A percentile compares a stretch with the other conserved stretches of the same genome.
Evolutionary conservation across 1,140 invertebrate species (phyloP).

Genomic region (Magallana ariakensis): DNA sequence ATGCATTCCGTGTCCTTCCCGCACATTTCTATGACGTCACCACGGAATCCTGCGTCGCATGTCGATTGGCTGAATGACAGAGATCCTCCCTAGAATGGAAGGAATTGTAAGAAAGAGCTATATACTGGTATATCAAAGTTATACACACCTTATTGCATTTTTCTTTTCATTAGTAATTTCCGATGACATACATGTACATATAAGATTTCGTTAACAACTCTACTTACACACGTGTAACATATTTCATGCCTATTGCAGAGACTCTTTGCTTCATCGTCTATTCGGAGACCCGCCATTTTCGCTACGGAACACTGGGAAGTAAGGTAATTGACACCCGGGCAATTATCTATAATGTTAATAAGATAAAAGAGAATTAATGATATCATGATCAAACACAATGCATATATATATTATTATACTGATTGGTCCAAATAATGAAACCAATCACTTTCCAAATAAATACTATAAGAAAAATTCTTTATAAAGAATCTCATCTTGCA

Average conservation of each 20-base stretch:
- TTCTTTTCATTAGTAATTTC: no score
- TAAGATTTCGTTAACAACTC: background rate
- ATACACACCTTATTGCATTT: no score
- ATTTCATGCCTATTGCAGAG: conserved; percentile 71
- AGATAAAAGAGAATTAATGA: no score
- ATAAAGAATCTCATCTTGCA: no score
- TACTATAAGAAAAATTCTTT: no score
- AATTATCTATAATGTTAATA: conserved; percentile 53
- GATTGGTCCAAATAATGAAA: no score
- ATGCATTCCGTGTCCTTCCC: conserved; percentile 61
- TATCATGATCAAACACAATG: no score
- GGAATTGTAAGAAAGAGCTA: background rate
- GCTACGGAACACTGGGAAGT: conserved; percentile 67
- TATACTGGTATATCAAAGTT: no score
- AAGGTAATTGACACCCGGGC: conserved; percentile 60
- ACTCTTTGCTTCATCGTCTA: conserved; percentile 65
- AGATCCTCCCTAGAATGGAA: conserved; percentile 61
- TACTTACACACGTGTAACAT: conserved; percentile 72
- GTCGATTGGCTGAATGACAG: conserved; percentile 54
- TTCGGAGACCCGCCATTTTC: conserved; percentile 58
- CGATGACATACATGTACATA: no score
- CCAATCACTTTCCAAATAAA: no score
- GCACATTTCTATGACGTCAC: conserved; percentile 62
- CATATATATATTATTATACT: no score
- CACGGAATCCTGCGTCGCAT: conserved; percentile 66